phyloP scores from a whole-genome alignment of 2,797 vertebrate species.

The Macroramphosus scolopax region DNA sequence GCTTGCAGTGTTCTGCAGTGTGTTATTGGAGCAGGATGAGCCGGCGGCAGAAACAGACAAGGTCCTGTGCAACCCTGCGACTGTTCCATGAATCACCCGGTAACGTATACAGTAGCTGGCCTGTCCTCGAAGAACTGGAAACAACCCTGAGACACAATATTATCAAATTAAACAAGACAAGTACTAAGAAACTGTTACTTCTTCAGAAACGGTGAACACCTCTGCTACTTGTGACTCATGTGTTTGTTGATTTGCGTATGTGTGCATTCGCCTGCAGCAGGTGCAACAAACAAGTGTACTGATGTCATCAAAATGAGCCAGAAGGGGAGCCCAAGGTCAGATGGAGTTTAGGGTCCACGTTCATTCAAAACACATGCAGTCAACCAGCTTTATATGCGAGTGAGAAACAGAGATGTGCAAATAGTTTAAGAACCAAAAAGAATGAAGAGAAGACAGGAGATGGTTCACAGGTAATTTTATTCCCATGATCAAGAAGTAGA shows the following conservation, averaged over 20 bases:
- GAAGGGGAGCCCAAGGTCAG: no score
- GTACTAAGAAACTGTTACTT: conserved; percentile 1
- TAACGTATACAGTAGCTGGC: conserved; percentile 27
- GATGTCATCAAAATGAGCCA: no score
- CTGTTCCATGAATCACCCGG: conserved; percentile 54
- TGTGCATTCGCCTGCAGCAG: no score
- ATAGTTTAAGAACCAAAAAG: no score
- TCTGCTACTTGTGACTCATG: conserved; percentile 7
- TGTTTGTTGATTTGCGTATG: no score
- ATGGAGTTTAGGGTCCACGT: no score
- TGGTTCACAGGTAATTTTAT: conserved; percentile 2
- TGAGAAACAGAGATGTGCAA: no score
- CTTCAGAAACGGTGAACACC: neutral
- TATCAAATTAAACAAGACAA: neutral
- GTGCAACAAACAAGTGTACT: no score
- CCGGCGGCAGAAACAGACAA: conserved; percentile 51
- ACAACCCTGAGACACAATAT: neutral
- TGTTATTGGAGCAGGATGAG: conserved; percentile 49
- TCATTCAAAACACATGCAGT: no score
- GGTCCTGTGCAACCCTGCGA: conserved; percentile 47
- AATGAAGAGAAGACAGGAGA: conserved; percentile 20
- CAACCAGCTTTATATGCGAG: no score
- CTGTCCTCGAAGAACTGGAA: neutral
- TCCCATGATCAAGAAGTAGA: no score
- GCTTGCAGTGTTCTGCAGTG: conserved; percentile 20